Conservation (phyloP, 2,888 invertebrate genomes). For the Agrilus cyanescens region DNA sequence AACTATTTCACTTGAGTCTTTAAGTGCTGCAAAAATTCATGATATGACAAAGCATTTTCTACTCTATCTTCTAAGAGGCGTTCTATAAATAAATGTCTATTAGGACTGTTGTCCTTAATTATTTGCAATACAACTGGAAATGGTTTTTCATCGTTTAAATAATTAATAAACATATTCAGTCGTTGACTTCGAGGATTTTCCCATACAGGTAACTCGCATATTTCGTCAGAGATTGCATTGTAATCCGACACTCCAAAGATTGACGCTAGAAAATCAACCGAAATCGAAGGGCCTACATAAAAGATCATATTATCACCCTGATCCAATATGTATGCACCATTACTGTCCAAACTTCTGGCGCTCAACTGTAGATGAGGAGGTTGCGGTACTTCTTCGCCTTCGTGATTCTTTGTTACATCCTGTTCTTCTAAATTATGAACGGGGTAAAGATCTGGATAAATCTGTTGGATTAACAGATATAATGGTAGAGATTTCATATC, state of each 20-base stretch:
- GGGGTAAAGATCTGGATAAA: constrained; percentile 89
- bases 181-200: constrained; percentile 62
- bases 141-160: constrained; percentile 77
- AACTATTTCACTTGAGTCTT: constrained; percentile 76
- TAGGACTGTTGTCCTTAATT: constrained; percentile 84
- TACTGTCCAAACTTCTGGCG: constrained; percentile 66
- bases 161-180: constrained; percentile 67
- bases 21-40: constrained; percentile 95
- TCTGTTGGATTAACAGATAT: constrained; percentile 61
- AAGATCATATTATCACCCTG: constrained; percentile 70
- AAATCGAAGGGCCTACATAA: constrained; percentile 71
- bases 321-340: constrained; percentile 89
- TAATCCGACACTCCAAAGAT: constrained; percentile 67
- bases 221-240: constrained; percentile 62
- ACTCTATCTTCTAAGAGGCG: constrained; percentile 88
- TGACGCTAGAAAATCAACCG: constrained; percentile 61
- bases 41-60: constrained; percentile 90
- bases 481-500: constrained; percentile 83
- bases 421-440: constrained; percentile 55
- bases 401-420: constrained; percentile 26
- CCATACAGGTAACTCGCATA: constrained; percentile 65
- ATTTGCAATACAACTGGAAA: constrained; percentile 66
- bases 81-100: constrained; percentile 71
- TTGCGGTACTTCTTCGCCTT: constrained; percentile 39
- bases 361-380: constrained; percentile 78